A percentile compares a stretch with the other conserved stretches of the same genome.
Conservation (phyloP, 1,140 invertebrate genomes). For the Steinernema khuongi region DNA sequence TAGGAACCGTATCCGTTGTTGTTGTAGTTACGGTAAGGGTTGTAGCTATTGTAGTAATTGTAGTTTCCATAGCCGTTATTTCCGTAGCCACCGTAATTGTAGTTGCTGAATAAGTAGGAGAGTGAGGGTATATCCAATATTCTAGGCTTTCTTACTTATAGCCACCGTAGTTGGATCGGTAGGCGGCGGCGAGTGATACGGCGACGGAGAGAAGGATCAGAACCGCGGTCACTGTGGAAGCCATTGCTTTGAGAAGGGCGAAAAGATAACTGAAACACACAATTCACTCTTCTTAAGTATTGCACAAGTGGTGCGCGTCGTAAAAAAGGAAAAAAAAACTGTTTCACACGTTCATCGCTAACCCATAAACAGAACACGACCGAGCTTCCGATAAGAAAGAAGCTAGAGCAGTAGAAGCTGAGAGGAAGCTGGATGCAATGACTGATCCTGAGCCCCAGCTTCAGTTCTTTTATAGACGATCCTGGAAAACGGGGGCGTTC, state of each 20-base stretch:
- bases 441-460: not conserved
- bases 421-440: not conserved
- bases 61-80: slow-evolving; percentile 7
- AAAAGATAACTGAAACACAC: not conserved
- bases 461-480: not conserved
- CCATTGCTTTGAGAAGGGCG: not conserved
- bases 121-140: too few species aligned
- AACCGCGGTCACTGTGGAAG: not conserved
- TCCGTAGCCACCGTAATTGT: not conserved
- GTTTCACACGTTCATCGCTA: not conserved
- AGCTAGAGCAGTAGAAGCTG: not conserved
- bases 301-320: not conserved
- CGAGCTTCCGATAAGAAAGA: not conserved
- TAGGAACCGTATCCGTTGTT: slow-evolving; percentile 8
- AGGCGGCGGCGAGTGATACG: not conserved
- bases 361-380: too few species aligned
- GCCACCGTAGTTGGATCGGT: not conserved
- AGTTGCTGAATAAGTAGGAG: not conserved
- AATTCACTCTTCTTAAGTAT: not conserved
- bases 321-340: slow-evolving; percentile 12
- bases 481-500: slow-evolving; percentile 4
- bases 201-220: not conserved
- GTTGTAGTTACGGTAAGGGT: not conserved
- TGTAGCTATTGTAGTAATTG: slow-evolving; percentile 4
- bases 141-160: slow-evolving; percentile 7